phyloP scores from a whole-genome alignment of 53 echinoderm and acorn worm species.

The Mesocentrotus franciscanus region DNA sequence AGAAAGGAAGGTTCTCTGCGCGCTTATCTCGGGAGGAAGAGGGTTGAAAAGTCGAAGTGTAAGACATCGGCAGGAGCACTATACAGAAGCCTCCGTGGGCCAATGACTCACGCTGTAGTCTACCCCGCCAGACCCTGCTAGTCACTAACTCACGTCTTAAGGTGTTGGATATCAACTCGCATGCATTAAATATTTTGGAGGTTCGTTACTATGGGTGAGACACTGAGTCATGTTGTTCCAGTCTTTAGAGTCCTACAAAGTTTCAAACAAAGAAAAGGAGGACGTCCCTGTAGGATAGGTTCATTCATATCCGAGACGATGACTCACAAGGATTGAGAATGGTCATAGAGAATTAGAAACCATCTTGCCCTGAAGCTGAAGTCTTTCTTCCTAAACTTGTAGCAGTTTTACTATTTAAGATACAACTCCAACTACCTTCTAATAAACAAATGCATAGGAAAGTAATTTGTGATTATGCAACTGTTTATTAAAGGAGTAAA shows the following conservation, averaged over 20 bases:
- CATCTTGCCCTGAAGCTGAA: background rate
- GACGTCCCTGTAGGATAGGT: background rate
- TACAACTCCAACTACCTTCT: no score
- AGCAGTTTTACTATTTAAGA: no score
- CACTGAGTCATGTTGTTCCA: conserved; percentile 17
- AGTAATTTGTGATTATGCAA: no score
- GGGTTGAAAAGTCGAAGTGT: conserved; percentile 47
- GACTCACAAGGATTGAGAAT: background rate
- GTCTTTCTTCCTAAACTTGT: no score
- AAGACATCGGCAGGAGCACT: background rate
- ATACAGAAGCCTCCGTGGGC: conserved; percentile 11
- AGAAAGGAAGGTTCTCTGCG: conserved; percentile 55
- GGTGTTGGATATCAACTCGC: background rate
- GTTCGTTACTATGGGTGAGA: background rate
- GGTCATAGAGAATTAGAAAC: background rate
- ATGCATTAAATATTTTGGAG: background rate
- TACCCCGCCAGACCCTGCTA: background rate
- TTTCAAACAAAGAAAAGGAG: background rate
- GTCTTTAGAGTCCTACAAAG: background rate
- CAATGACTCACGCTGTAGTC: conserved; percentile 41
- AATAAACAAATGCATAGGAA: no score
- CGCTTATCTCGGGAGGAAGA: conserved; percentile 50
- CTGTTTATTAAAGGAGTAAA: no score
- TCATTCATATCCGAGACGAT: background rate
- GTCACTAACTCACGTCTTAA: background rate